phyloP scores from a whole-genome alignment of 2,888 invertebrate genomes.

The Slavum lentiscoides region DNA sequence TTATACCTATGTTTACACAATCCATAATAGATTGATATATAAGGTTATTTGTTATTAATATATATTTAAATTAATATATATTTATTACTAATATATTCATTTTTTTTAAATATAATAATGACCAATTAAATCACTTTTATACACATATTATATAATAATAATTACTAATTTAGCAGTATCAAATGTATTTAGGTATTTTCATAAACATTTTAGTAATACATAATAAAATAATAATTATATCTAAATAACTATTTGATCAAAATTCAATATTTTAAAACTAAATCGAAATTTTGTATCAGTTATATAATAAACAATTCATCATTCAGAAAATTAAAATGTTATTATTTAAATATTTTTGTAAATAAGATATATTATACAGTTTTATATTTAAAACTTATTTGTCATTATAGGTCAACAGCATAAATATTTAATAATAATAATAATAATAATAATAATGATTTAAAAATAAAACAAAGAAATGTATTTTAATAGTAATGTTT shows the following conservation, averaged over 20 bases:
- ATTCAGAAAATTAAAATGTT: background rate
- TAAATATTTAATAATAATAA: background rate
- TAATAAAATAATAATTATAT: conserved; percentile 2
- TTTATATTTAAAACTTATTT: background rate
- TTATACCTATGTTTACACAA: no score
- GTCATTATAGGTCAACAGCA: background rate
- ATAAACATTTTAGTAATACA: conserved; percentile 8
- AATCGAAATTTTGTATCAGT: background rate
- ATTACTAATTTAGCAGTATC: conserved; percentile 5
- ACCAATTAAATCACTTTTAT: no score
- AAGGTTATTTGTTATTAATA: no score
- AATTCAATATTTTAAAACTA: conserved; percentile 9
- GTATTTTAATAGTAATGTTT: conserved; percentile 12
- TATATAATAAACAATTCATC: background rate
- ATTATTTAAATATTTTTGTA: conserved; percentile 2
- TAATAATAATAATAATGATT: conserved; percentile 10
- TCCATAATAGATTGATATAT: no score
- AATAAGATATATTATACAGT: conserved; percentile 19
- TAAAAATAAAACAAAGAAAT: background rate
- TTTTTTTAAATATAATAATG: no score
- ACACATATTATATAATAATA: background rate
- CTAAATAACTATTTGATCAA: conserved; percentile 42
- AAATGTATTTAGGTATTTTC: conserved; percentile 7
- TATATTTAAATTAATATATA: no score
- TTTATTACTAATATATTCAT: no score